Base-by-base conservation (phyloP, 2,797 vertebrate genomes). In the Enteromius trimaculatus region DNA sequence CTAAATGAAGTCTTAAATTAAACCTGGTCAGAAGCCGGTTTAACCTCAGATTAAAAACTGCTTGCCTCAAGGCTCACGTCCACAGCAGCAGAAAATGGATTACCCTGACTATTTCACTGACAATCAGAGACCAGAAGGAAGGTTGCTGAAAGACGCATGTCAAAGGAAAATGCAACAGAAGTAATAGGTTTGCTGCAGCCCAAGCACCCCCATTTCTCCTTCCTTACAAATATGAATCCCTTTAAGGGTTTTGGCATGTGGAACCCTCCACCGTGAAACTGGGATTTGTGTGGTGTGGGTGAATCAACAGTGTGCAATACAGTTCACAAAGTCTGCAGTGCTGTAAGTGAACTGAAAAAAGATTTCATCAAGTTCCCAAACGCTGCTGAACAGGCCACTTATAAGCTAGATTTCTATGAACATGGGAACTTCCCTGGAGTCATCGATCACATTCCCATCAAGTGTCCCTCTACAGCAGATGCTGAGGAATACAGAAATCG, bases 391-490 rank as follows among this genome's bases (percentile, higher is more conserved):
- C 78, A 80, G 53, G 55, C 68, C 49, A 75, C 49, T 29, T 86
- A 64, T 51, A 86, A 49, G 69, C 34, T 80, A 31, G 26, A 65
- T 16, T 84, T 81, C 53, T 77, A 83, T 77, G 77, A 84, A 84
- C 53, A 80, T 71, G 60, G 58, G 47, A 76, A 53, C 47, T 17
- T 49, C 47, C 47, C 47, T 49, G 16, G 47, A 49, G 47, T 17
- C 47, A 17, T 49, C 17, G 58, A 49, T 31, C 80, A 77, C 58
- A 77, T 70, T 37, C 37, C 37, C 42, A 72, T 77, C 3, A 64
- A 34, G 31, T 66, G 29, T 66, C 71, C 53, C 1, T 39, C 37
- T 58, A 23, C 53, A 58, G 53, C 53, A 58, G n/a, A 58, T 58
- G 53, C 53, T 58, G n/a, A 58, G 53, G 53, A 11, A 23, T 58